Conservation (phyloP, 2,113 vertebrate species). For the Eclectus roratus region DNA sequence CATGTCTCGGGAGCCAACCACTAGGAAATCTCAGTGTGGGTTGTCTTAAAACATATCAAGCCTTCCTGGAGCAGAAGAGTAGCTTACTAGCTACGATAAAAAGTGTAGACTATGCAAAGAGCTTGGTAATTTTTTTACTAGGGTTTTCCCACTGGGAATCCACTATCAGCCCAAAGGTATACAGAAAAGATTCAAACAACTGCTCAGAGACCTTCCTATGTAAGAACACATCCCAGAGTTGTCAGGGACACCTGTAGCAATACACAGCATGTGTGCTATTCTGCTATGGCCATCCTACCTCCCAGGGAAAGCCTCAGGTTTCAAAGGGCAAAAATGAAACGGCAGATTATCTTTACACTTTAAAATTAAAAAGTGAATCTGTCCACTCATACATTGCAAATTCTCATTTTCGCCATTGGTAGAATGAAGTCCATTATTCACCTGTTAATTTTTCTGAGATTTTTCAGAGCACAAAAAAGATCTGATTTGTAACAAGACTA, state of each 20-base stretch:
- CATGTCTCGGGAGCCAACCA: not conserved
- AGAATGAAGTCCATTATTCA: not conserved
- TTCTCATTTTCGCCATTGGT: not conserved
- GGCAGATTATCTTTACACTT: not conserved
- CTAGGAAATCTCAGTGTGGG: not conserved
- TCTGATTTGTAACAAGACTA: not conserved
- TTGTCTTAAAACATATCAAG: not conserved
- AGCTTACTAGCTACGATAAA: not conserved
- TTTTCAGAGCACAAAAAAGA: not conserved
- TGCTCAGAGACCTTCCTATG: not conserved
- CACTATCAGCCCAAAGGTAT: not conserved
- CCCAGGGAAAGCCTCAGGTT: accelerated
- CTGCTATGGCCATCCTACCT: not conserved
- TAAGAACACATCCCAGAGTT: not conserved
- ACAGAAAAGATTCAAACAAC: not conserved
- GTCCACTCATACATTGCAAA: not conserved
- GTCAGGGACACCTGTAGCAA: not conserved
- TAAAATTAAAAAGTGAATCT: not conserved
- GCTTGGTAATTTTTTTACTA: no score
- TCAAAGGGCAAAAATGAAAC: not conserved
- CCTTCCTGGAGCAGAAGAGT: not conserved
- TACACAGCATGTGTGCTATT: accelerated
- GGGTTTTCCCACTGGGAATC: not conserved
- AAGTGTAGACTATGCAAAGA: not conserved
- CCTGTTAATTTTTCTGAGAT: not conserved